Percentiles rank a stretch among this genome's conserved stretches.
These are phyloP conservation scores for Andrena cerasifolii DNA, from an alignment of 1,140 invertebrate genomes.

Conservation along the genomic window DNA sequence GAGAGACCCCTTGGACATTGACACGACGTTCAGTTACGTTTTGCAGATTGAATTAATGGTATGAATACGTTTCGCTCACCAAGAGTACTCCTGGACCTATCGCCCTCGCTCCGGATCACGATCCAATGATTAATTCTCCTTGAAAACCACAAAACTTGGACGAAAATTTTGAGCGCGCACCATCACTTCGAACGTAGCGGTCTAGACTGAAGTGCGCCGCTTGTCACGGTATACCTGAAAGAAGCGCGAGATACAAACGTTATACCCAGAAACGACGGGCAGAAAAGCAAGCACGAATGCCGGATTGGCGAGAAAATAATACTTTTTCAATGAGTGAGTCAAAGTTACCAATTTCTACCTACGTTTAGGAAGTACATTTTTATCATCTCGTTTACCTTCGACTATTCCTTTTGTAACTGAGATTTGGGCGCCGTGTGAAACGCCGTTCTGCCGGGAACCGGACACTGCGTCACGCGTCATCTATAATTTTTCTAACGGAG, in stretches of 20 bases:
- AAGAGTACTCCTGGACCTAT: not conserved
- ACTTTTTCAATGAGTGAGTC: constrained; percentile 81
- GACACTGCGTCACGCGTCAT: constrained; percentile 12
- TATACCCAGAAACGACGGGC: constrained; percentile 80
- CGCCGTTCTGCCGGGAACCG: constrained; percentile 64
- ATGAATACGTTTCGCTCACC: not conserved
- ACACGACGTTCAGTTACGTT: not conserved
- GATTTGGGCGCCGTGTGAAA: constrained; percentile 75
- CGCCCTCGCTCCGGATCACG: not conserved
- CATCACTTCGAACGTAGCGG: constrained; percentile 24
- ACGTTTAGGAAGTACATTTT: constrained; percentile 80
- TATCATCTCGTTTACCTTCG: constrained; percentile 80
- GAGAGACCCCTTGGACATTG: not conserved
- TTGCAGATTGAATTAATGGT: not conserved
- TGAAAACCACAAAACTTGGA: not conserved
- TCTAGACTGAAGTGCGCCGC: constrained; percentile 28
- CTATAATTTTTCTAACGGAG: not conserved
- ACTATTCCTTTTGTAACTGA: constrained; percentile 81
- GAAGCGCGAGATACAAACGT: constrained; percentile 67
- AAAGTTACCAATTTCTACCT: constrained; percentile 82
- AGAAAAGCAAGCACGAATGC: constrained; percentile 52
- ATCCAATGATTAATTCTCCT: not conserved
- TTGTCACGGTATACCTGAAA: constrained; percentile 48
- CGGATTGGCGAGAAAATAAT: constrained; percentile 57
- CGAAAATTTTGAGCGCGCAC: constrained; percentile 4